Conservation (phyloP, 2,888 invertebrate species). For the Spicauda simplicius region DNA sequence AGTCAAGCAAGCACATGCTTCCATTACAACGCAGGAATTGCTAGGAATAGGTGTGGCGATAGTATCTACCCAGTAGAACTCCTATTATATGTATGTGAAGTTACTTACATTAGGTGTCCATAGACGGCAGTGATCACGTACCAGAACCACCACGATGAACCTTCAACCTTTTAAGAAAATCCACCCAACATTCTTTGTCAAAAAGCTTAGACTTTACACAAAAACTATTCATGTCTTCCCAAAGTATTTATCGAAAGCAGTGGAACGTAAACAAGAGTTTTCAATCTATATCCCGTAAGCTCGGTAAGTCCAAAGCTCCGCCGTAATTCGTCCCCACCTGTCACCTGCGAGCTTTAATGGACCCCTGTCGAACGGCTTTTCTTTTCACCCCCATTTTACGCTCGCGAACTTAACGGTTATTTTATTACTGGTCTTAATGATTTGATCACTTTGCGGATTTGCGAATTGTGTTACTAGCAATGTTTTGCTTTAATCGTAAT, state of each 20-base stretch:
- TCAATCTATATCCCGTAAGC: background rate
- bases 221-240: background rate
- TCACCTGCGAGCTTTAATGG: slow-evolving; percentile 20
- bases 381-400: slow-evolving; percentile 11
- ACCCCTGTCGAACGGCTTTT: slow-evolving; percentile 10
- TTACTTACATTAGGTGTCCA: too few species aligned
- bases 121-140: too few species aligned
- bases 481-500: too few species aligned
- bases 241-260: background rate
- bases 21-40: too few species aligned
- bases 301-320: background rate
- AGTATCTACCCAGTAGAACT: too few species aligned
- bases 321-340: slow-evolving; percentile 21
- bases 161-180: too few species aligned
- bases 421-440: slow-evolving; percentile 26
- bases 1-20: too few species aligned
- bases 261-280: slow-evolving; percentile 1
- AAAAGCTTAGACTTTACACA: background rate
- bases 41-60: too few species aligned
- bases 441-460: slow-evolving; percentile 3
- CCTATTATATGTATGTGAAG: too few species aligned
- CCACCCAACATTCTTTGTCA: too few species aligned
- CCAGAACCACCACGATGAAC: too few species aligned
- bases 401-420: slow-evolving; percentile 5
- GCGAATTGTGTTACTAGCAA: background rate